Base-by-base conservation (phyloP, 2,113 vertebrate genomes). In the Grammomys dolichurus region DNA sequence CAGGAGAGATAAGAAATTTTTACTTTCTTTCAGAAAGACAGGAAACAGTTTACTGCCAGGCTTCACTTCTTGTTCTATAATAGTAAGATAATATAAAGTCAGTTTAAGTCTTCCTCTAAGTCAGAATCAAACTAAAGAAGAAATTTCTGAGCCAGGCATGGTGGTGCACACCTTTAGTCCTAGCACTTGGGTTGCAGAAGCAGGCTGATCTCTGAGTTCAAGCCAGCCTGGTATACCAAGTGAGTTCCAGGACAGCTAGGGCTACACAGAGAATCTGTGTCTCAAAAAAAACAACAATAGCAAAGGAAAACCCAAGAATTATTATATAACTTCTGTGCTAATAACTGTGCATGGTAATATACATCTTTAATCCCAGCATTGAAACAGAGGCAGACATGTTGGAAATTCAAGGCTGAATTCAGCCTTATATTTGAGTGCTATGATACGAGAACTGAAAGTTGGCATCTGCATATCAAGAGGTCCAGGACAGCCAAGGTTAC, bases 11-110 rank as follows among this genome's bases (percentile, higher is more conserved):
- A 70, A 70, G 69, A 36, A 70, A 70, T 70, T 70, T 36, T 72
- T 72, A n/a, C 33, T 72, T 95, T 96, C 84, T 72, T 77, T 17
- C 67, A 93, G 88, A 65, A 95, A 97, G 81, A 97, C 92, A 96
- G 92, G 95, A 97, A 98, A 46, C 51, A 92, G 67, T 86, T 87
- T 77, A 43, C 78, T 92, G 36, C 72, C 91, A 93, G 86, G 95
- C 56, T 96, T 97, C 60, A 97, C 88, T 97, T 97, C 92, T 90
- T 17, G 7, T 97, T 96, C 96, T 93, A 22, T 63, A 93, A 84
- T 91, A 33, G 72, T 93, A 56, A 96, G 88, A 93, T 92, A 85
- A 88, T 67, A 63, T 3, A 93, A 80, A 92, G 28, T 46, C 90
- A 89, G 60, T 48, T 76, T 87, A 87, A 84, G 58, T 82, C 86